phyloP scores from a whole-genome alignment of 2,797 vertebrate genomes.

The Phoeniculus purpureus region DNA sequence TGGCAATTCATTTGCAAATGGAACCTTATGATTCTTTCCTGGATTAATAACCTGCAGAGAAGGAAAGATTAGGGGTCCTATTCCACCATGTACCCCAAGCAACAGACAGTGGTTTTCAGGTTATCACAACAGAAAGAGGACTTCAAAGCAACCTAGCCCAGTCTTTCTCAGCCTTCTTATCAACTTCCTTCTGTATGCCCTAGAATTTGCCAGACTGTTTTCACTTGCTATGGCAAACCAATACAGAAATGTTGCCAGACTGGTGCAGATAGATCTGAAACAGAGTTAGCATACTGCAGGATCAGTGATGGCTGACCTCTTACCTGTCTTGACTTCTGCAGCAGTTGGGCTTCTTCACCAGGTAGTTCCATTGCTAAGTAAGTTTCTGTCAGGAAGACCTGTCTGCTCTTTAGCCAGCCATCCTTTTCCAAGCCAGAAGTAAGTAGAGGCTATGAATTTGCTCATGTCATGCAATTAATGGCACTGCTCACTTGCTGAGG shows the following conservation, averaged over 20 bases:
- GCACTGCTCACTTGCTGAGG: neutral
- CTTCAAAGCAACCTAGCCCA: neutral
- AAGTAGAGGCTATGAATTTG: neutral
- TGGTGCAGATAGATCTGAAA: neutral
- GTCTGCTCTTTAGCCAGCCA: neutral
- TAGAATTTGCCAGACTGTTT: neutral
- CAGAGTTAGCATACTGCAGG: neutral
- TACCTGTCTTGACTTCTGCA: neutral
- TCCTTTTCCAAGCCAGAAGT: neutral
- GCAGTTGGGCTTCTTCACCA: neutral
- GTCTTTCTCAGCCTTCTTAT: neutral
- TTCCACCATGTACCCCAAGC: neutral
- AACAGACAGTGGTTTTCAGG: neutral
- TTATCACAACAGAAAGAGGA: neutral
- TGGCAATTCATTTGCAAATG: neutral
- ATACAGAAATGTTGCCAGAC: neutral
- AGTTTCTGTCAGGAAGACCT: neutral
- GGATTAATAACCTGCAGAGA: neutral
- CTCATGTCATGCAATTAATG: neutral
- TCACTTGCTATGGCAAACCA: neutral
- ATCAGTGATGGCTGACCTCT: neutral
- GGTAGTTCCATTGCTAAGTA: neutral
- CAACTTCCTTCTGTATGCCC: neutral
- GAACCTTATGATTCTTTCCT: neutral
- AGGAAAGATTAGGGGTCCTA: neutral